A percentile compares a stretch with the other conserved stretches of the same genome.
These are phyloP conservation scores for Polypterus senegalus DNA, from an alignment of 2,113 vertebrate species.

Conservation along the genomic window DNA sequence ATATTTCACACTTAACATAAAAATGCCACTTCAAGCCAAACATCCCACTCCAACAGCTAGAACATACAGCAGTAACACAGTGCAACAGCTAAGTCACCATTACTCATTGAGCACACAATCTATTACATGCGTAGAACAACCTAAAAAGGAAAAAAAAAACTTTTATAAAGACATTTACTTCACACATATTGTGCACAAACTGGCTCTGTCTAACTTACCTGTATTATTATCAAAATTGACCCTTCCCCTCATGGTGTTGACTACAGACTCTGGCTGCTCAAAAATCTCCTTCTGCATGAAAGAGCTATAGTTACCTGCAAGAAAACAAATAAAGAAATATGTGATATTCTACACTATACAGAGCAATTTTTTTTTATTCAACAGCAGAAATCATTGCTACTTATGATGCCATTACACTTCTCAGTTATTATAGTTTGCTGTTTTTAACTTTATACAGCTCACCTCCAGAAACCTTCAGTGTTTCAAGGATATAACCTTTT, in stretches of 20 bases:
- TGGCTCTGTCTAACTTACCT: conserved; percentile 45
- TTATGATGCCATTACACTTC: not conserved
- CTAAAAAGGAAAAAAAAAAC: not conserved
- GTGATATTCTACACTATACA: fast-evolving
- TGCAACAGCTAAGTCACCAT: not conserved
- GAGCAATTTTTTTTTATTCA: not conserved
- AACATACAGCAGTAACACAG: not conserved
- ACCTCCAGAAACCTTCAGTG: too few relatives aligned
- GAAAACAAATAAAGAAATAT: conserved; percentile 6
- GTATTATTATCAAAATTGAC: conserved; percentile 92
- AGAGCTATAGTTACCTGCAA: conserved; percentile 85
- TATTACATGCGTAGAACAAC: not conserved
- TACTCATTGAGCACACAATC: not conserved
- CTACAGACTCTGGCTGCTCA: conserved; percentile 93
- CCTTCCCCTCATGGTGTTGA: conserved; percentile 97
- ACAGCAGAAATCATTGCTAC: conserved; percentile 4
- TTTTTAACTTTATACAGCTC: too few relatives aligned
- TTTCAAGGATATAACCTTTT: too few relatives aligned
- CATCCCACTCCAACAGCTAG: not conserved
- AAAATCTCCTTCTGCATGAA: conserved; percentile 99
- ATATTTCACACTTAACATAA: not conserved
- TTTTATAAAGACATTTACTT: not conserved
- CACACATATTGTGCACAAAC: not conserved
- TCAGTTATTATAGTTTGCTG: too few relatives aligned
- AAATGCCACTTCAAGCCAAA: fast-evolving